Conservation (phyloP, 2,888 invertebrate species). For the Limnephilus marmoratus region DNA sequence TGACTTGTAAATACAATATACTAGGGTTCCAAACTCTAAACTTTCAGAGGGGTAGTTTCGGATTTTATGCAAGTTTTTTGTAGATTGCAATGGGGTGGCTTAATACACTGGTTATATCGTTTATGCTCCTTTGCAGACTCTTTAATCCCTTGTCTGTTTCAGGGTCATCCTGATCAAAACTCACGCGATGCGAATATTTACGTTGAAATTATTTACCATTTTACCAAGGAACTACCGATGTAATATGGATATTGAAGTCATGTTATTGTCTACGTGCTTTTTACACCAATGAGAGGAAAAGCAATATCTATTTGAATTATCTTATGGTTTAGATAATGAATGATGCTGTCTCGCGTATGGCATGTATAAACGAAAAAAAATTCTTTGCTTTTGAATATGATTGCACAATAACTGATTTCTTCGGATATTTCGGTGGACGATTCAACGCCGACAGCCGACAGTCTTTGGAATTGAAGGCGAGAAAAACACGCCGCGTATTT, state of each 20-base stretch:
- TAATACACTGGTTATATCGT: conserved; percentile 27
- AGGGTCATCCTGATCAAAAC: conserved; percentile 22
- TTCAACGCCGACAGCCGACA: background rate
- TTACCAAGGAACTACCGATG: background rate
- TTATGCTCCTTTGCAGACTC: conserved; percentile 12
- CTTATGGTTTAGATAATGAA: background rate
- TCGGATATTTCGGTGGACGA: background rate
- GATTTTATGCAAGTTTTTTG: conserved; percentile 19
- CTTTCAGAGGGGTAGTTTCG: conserved; percentile 17
- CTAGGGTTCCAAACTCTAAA: conserved; percentile 15
- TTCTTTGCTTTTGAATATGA: background rate
- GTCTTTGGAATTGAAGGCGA: background rate
- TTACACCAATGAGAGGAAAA: background rate
- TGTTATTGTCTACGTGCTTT: background rate
- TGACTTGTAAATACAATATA: conserved; percentile 17
- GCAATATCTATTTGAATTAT: background rate
- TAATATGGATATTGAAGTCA: background rate
- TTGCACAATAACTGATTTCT: background rate
- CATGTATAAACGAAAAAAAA: background rate
- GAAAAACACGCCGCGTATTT: conserved; percentile 11
- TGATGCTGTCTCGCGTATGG: background rate
- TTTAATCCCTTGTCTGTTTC: conserved; percentile 21
- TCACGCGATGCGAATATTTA: background rate
- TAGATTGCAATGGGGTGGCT: conserved; percentile 27
- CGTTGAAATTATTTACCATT: background rate